These are phyloP conservation scores for Pseudococcus jackbeardsleyi DNA, from an alignment of 2,888 invertebrate genomes.

Conservation along the genomic window DNA sequence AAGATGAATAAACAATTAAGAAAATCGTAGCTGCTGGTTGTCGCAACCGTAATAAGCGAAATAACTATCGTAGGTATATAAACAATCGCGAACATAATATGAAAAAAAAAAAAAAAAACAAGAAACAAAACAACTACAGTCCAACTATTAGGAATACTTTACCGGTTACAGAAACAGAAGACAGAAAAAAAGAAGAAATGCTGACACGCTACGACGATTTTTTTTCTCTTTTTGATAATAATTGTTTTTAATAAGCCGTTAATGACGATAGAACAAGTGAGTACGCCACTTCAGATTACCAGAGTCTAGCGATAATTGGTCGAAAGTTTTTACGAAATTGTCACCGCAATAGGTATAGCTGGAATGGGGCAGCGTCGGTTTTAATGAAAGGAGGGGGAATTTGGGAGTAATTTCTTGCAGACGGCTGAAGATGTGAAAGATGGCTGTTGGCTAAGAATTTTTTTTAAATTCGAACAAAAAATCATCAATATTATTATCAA, in stretches of 20 bases:
- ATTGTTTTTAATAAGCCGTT: background rate
- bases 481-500: no score
- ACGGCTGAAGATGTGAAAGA: no score
- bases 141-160: background rate
- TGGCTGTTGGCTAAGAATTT: no score
- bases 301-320: background rate
- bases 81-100: no score
- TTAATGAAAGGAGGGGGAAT: no score
- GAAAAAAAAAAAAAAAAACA: slow-evolving; percentile 6
- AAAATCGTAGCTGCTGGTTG: background rate
- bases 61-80: background rate
- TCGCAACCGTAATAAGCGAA: slow-evolving; percentile 12
- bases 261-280: background rate
- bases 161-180: background rate
- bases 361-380: no score
- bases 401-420: no score
- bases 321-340: background rate
- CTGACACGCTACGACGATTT: background rate
- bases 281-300: background rate
- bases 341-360: background rate
- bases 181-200: background rate
- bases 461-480: no score
- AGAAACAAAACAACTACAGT: background rate
- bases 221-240: background rate
- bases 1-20: slow-evolving; percentile 8